Evolutionary conservation across 2,797 vertebrate genomes (phyloP).

Genomic region (Hippocampus kuda): DNA sequence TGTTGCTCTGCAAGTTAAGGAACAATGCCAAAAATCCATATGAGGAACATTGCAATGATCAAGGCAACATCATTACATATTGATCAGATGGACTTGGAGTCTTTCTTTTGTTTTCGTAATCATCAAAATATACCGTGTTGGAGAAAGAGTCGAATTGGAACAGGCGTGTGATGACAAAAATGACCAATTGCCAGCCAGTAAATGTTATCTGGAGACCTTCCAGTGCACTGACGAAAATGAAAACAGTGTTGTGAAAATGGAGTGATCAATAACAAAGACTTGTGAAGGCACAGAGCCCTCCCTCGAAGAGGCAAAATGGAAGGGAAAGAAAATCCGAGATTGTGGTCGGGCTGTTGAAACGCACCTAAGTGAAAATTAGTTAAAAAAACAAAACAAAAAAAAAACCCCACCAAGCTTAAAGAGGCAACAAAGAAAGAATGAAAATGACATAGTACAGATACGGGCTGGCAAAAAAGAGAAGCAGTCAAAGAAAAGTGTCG

Average conservation of each 20-base stretch:
- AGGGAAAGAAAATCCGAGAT: constrained; percentile 7
- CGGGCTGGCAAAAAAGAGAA: neutral
- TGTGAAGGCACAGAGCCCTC: constrained; percentile 13
- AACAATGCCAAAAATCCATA: neutral
- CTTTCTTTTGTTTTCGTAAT: neutral
- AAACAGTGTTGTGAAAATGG: constrained; percentile 22
- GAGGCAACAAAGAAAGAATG: constrained; percentile 1
- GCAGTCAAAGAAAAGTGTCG: neutral
- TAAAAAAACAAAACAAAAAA: neutral
- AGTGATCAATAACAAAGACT: constrained; percentile 28
- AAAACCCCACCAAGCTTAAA: constrained; percentile 11
- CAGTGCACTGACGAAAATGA: constrained; percentile 6
- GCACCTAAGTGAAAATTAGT: constrained; percentile 12
- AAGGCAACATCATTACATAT: neutral
- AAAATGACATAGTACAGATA: neutral
- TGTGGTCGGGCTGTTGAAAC: constrained; percentile 24
- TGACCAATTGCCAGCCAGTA: neutral
- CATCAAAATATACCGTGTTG: neutral
- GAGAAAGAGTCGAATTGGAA: neutral
- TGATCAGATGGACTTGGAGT: neutral
- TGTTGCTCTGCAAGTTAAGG: neutral
- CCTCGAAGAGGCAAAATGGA: constrained; percentile 15
- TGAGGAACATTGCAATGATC: neutral
- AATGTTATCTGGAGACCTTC: neutral
- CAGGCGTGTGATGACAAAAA: neutral